phyloP scores from a whole-genome alignment of 2,113 vertebrate genomes.

The Psilopogon haemacephalus region DNA sequence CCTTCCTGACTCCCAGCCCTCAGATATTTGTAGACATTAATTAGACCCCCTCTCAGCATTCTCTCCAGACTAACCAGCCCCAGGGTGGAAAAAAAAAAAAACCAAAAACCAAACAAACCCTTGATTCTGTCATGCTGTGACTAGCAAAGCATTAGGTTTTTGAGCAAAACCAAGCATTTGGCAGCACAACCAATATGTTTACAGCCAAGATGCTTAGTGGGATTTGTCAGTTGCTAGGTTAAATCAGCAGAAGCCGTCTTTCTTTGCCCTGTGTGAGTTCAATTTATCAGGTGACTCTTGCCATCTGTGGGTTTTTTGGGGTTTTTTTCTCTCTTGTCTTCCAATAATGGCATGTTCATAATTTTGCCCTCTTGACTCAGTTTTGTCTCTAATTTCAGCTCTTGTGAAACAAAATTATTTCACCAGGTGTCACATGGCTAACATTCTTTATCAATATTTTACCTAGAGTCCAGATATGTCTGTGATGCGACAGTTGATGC shows the following conservation, averaged over 20 bases:
- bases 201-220: neutral
- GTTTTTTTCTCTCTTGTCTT: neutral
- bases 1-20: no score
- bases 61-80: no score
- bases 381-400: neutral
- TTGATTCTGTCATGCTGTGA: neutral
- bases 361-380: neutral
- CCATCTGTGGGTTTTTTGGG: neutral
- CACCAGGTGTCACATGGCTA: neutral
- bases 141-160: neutral
- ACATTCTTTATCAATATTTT: neutral
- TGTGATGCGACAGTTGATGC: neutral
- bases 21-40: no score
- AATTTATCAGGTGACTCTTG: neutral
- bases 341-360: neutral
- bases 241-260: neutral
- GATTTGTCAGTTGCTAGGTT: neutral
- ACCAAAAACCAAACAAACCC: no score
- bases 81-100: neutral
- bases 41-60: no score
- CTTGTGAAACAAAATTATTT: neutral
- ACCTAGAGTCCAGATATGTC: neutral
- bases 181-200: neutral
- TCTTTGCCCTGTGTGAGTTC: neutral
- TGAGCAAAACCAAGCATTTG: neutral